phyloP scores from a whole-genome alignment of 1,140 invertebrate genomes.

The Pogonomyrmex californicus region DNA sequence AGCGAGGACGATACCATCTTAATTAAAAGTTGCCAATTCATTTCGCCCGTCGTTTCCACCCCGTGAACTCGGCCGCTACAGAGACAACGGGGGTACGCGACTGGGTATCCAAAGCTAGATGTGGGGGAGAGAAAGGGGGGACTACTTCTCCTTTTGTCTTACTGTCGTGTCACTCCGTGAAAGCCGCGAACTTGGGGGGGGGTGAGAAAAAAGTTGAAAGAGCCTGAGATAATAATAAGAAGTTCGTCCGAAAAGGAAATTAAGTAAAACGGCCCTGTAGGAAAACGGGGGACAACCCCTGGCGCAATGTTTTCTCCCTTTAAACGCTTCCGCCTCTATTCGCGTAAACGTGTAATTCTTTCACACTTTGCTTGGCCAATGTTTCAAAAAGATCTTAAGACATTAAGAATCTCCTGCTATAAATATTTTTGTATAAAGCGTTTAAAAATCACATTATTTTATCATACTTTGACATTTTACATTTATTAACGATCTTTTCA shows the following conservation, averaged over 20 bases:
- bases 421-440: not conserved
- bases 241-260: conserved; percentile 83
- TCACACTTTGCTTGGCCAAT: conserved; percentile 26
- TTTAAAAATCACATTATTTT: not conserved
- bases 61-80: conserved; percentile 69
- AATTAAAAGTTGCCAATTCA: conserved; percentile 88
- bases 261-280: conserved; percentile 76
- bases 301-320: conserved; percentile 54
- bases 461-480: not conserved
- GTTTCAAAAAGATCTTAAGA: not conserved
- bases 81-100: conserved; percentile 36
- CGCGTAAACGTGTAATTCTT: conserved; percentile 46
- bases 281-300: conserved; percentile 59
- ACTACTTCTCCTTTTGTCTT: conserved; percentile 83
- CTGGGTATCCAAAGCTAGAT: conserved; percentile 2
- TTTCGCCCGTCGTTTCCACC: conserved; percentile 80
- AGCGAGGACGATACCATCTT: conserved; percentile 85
- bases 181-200: conserved; percentile 69
- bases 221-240: conserved; percentile 84
- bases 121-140: not conserved
- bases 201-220: conserved; percentile 77
- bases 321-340: conserved; percentile 54
- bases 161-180: conserved; percentile 58
- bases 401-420: not conserved
- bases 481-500: conserved; percentile 22